phyloP scores from a whole-genome alignment of 2,113 vertebrate genomes.

The Peromyscus maniculatus region DNA sequence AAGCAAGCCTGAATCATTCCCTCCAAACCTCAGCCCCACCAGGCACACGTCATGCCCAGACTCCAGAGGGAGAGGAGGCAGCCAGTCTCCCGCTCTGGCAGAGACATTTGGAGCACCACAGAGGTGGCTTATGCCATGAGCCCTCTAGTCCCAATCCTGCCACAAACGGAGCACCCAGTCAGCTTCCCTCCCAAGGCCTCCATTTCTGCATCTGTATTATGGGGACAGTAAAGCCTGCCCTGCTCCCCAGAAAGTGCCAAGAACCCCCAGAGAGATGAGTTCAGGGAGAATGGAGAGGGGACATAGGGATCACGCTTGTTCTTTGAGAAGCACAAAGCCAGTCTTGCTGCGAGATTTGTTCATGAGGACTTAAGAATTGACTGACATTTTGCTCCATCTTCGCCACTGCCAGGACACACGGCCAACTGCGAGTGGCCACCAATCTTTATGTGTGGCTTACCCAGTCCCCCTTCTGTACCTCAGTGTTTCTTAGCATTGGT shows the following conservation, averaged over 20 bases:
- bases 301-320: not conserved
- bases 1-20: constrained; percentile 64
- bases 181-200: not conserved
- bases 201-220: not conserved
- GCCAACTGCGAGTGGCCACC: not conserved
- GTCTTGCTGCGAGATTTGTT: not conserved
- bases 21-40: constrained; percentile 71
- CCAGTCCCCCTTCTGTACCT: not conserved
- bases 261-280: not conserved
- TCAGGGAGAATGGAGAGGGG: not conserved
- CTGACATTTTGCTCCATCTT: not conserved
- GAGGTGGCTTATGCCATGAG: not conserved
- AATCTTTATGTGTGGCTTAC: not conserved
- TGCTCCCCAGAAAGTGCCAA: not conserved
- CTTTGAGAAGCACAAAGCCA: not conserved
- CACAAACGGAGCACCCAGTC: not conserved
- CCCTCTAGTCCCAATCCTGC: not conserved
- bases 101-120: not conserved
- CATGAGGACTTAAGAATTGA: not conserved
- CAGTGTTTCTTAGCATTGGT: not conserved
- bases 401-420: not conserved
- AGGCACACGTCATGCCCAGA: constrained; percentile 27
- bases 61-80: not conserved
- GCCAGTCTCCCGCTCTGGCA: not conserved
- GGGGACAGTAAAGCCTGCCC: not conserved